These are phyloP conservation scores for Archips crataeganus DNA, from an alignment of 2,888 invertebrate species.

Conservation along the genomic window DNA sequence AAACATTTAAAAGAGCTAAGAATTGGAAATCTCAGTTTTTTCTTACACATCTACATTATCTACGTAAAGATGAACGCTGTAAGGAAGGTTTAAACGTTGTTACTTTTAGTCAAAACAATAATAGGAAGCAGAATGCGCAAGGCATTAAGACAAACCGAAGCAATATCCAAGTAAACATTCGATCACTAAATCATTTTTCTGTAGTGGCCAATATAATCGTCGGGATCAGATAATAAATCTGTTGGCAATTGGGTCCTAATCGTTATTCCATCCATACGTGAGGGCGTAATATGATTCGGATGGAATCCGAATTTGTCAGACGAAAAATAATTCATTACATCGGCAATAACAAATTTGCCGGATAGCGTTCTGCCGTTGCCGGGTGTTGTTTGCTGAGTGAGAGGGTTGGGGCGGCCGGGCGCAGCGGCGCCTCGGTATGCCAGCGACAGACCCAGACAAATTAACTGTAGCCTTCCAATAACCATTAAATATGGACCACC, in stretches of 20 bases:
- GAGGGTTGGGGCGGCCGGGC: background rate
- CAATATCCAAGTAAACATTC: background rate
- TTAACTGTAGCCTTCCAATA: conserved; percentile 70
- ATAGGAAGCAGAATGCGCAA: background rate
- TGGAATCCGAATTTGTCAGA: conserved; percentile 33
- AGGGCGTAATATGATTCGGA: conserved; percentile 26
- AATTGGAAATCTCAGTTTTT: too few relatives aligned
- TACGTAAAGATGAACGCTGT: too few relatives aligned
- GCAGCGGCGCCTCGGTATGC: conserved; percentile 46
- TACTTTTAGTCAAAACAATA: background rate
- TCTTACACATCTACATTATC: too few relatives aligned
- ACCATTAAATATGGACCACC: conserved; percentile 74
- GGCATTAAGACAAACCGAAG: background rate
- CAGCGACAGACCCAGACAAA: conserved; percentile 60
- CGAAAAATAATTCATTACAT: conserved; percentile 37
- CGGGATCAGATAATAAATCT: conserved; percentile 17
- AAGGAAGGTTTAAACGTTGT: too few relatives aligned
- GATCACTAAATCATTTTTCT: conserved; percentile 17
- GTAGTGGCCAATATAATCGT: conserved; percentile 8
- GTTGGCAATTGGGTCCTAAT: conserved; percentile 22
- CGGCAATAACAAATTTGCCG: conserved; percentile 36
- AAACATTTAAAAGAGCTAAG: too few relatives aligned
- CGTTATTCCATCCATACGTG: conserved; percentile 27
- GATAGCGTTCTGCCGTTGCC: conserved; percentile 24
- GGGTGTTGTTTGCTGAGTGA: conserved; percentile 30